Conservation (phyloP, 1,140 invertebrate genomes). For the Drosophila punjabiensis region DNA sequence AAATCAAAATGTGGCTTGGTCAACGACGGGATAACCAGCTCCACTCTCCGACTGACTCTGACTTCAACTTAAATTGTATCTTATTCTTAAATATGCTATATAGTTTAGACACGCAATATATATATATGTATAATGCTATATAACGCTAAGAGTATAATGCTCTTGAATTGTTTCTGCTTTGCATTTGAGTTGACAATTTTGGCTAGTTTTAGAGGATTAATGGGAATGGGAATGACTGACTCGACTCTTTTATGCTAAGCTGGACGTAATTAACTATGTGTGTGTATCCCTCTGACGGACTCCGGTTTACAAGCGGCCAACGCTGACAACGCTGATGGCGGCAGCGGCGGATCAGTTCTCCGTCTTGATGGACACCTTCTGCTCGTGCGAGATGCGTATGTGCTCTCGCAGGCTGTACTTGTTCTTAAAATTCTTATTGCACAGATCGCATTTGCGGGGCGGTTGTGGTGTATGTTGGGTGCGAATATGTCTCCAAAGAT, state of each 20-base stretch:
- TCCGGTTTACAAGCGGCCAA: neutral
- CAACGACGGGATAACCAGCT: constrained; percentile 54
- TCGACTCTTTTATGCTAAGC: constrained; percentile 14
- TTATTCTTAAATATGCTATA: neutral
- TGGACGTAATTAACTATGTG: constrained; percentile 45
- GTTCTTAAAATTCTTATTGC: constrained; percentile 85
- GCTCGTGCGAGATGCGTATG: constrained; percentile 85
- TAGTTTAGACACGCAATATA: constrained; percentile 13
- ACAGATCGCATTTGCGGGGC: constrained; percentile 84
- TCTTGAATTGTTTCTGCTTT: constrained; percentile 26
- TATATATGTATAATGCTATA: neutral
- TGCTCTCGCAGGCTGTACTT: constrained; percentile 85
- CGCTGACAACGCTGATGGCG: constrained; percentile 39
- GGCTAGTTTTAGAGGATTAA: constrained; percentile 16
- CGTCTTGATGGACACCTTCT: constrained; percentile 79
- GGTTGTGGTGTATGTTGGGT: constrained; percentile 85
- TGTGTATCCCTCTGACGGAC: neutral
- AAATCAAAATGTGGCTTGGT: constrained; percentile 46
- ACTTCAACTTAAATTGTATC: constrained; percentile 1
- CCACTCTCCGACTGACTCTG: constrained; percentile 41
- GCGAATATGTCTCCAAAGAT: constrained; percentile 86
- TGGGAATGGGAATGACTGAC: constrained; percentile 10
- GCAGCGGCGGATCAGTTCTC: constrained; percentile 79
- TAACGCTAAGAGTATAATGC: constrained; percentile 13
- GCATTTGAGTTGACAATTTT: constrained; percentile 40